A percentile compares a stretch with the other conserved stretches of the same genome.
These are phyloP conservation scores for Rhabdornis inornatus DNA, from an alignment of 2,113 vertebrate species.

Conservation along the genomic window DNA sequence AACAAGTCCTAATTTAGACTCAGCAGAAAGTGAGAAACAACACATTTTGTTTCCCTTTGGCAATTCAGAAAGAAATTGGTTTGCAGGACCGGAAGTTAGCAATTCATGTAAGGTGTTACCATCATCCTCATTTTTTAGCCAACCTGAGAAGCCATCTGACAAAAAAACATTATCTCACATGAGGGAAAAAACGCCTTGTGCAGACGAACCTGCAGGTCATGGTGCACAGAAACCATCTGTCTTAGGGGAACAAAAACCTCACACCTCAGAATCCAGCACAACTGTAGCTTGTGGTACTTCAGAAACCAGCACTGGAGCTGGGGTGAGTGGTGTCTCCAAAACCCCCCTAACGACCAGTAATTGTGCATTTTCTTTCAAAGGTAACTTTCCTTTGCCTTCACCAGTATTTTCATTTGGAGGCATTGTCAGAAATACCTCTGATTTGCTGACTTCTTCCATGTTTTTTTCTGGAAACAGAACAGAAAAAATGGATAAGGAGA, in stretches of 20 bases:
- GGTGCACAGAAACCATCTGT: not conserved
- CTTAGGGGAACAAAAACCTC: not conserved
- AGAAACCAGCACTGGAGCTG: not conserved
- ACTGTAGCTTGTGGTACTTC: not conserved
- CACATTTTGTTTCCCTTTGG: not conserved
- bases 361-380: slow-evolving; percentile 1
- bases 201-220: not conserved
- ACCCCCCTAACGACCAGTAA: not conserved
- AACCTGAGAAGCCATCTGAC: not conserved
- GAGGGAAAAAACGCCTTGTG: not conserved
- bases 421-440: not conserved
- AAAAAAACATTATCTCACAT: not conserved
- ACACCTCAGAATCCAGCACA: not conserved
- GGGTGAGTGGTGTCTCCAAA: not conserved
- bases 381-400: not conserved
- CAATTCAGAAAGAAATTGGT: not conserved
- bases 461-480: not conserved
- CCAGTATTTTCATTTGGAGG: slow-evolving; percentile 28
- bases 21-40: not conserved
- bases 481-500: not conserved
- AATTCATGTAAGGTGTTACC: not conserved
- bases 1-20: not conserved
- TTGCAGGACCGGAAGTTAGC: not conserved
- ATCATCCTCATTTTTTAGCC: not conserved
- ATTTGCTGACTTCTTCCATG: not conserved